Conservation (phyloP, 2,888 invertebrate species). For the Polyommatus iphigenia region DNA sequence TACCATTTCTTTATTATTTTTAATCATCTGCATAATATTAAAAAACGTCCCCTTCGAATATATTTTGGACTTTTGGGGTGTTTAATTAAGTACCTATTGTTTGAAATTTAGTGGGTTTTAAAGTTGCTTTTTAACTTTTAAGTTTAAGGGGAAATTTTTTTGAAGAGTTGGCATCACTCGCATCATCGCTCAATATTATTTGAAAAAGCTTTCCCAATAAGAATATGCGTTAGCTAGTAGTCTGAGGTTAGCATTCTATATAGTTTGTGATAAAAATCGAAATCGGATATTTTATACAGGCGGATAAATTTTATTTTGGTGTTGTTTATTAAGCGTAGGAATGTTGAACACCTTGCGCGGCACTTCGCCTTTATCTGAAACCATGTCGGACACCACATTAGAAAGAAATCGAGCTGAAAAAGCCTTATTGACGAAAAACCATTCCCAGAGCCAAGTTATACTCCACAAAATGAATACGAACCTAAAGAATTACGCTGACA, state of each 20-base stretch:
- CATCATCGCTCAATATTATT: not conserved
- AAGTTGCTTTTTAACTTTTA: too few relatives aligned
- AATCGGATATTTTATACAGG: not conserved
- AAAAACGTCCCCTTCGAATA: too few relatives aligned
- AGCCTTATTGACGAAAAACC: conserved; percentile 65
- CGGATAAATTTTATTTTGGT: conserved; percentile 8
- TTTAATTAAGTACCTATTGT: too few relatives aligned
- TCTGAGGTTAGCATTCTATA: too few relatives aligned
- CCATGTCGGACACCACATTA: conserved; percentile 67
- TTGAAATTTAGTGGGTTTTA: too few relatives aligned
- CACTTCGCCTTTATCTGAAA: conserved; percentile 66
- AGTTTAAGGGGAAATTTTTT: too few relatives aligned
- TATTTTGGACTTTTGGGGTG: too few relatives aligned
- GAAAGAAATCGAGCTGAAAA: conserved; percentile 69
- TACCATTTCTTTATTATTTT: too few relatives aligned
- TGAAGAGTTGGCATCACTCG: too few relatives aligned
- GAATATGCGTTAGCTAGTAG: too few relatives aligned
- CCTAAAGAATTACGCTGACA: conserved; percentile 68
- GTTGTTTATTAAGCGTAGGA: conserved; percentile 39
- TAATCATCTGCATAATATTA: too few relatives aligned
- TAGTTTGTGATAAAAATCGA: not conserved
- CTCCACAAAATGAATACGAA: conserved; percentile 49
- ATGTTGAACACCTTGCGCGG: conserved; percentile 51
- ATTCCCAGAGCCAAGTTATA: conserved; percentile 58
- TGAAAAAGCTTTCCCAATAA: not conserved